phyloP scores from a whole-genome alignment of 92 coral and sea anemone genomes.

The Diadumene lineata region DNA sequence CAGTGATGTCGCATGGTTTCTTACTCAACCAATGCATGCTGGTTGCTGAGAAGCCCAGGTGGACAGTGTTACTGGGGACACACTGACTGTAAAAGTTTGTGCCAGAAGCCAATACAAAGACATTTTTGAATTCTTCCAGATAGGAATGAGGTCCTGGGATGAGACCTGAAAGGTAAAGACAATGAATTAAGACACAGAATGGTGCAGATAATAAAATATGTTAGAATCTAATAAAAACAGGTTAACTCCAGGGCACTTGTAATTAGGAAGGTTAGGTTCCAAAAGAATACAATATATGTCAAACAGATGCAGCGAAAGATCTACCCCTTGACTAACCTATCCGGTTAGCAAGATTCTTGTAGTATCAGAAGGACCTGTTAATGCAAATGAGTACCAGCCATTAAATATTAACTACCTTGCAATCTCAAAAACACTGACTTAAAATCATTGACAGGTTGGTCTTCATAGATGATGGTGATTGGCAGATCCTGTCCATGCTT shows the following conservation, averaged over 20 bases:
- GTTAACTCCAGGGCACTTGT: too few relatives aligned
- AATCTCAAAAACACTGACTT: conserved; percentile 75
- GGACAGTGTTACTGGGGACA: conserved; percentile 48
- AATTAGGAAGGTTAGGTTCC: too few relatives aligned
- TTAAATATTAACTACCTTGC: conserved; percentile 40
- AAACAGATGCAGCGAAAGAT: too few relatives aligned
- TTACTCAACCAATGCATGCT: conserved; percentile 81
- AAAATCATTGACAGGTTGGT: conserved; percentile 87
- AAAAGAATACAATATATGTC: too few relatives aligned
- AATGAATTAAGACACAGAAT: not conserved
- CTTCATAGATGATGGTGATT: conserved; percentile 71
- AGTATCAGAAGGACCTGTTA: too few relatives aligned
- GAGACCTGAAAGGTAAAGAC: conserved; percentile 41
- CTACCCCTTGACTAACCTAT: too few relatives aligned
- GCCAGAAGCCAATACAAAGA: conserved; percentile 68
- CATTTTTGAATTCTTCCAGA: conserved; percentile 55
- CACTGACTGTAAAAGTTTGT: conserved; percentile 78
- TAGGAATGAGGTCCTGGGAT: conserved; percentile 75
- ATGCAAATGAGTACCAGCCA: not conserved
- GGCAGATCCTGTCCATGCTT: conserved; percentile 61
- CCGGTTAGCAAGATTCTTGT: too few relatives aligned
- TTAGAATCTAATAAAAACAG: too few relatives aligned
- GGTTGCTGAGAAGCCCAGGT: conserved; percentile 64
- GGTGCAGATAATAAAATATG: too few relatives aligned
- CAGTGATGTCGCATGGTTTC: conserved; percentile 77